Percentiles rank a stretch among this genome's conserved stretches.
Evolutionary conservation across 2,888 invertebrate species (phyloP).

Genomic region (Macrophya alboannulata): DNA sequence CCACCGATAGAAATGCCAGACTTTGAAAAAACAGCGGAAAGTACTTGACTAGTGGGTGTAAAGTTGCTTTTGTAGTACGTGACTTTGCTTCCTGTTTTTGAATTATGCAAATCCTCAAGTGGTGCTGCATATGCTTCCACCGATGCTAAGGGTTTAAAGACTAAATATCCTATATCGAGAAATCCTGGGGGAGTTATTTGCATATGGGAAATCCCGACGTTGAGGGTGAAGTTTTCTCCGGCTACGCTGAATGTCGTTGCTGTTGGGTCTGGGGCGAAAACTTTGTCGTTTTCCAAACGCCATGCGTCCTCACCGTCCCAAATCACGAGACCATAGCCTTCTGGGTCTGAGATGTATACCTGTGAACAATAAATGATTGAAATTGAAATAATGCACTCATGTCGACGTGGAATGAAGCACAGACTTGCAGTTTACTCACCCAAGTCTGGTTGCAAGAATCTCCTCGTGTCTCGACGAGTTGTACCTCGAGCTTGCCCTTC

Average conservation of each 20-base stretch:
- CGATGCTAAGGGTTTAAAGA: constrained; percentile 68
- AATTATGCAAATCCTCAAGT: constrained; percentile 54
- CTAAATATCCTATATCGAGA: constrained; percentile 58
- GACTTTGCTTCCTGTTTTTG: not conserved
- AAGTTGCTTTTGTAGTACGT: constrained; percentile 16
- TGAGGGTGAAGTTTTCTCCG: constrained; percentile 84
- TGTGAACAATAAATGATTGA: constrained; percentile 42
- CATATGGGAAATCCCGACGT: constrained; percentile 77
- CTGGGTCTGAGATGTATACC: constrained; percentile 68
- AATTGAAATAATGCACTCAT: not conserved
- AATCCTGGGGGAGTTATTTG: constrained; percentile 82
- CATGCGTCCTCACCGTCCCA: constrained; percentile 50
- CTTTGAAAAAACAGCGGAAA: not conserved
- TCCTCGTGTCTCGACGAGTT: constrained; percentile 66
- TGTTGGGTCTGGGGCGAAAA: constrained; percentile 60
- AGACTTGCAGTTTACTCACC: constrained; percentile 62
- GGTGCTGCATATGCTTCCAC: constrained; percentile 60
- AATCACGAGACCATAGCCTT: constrained; percentile 64
- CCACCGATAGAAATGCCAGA: not conserved
- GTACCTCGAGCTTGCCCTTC: constrained; percentile 67
- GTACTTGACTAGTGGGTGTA: not conserved
- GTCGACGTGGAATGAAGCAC: not conserved
- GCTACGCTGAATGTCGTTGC: constrained; percentile 67
- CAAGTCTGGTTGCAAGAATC: constrained; percentile 56
- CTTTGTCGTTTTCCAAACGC: constrained; percentile 63